These are phyloP conservation scores for Sorex araneus DNA, from an alignment of 2,113 vertebrate genomes.

Conservation along the genomic window DNA sequence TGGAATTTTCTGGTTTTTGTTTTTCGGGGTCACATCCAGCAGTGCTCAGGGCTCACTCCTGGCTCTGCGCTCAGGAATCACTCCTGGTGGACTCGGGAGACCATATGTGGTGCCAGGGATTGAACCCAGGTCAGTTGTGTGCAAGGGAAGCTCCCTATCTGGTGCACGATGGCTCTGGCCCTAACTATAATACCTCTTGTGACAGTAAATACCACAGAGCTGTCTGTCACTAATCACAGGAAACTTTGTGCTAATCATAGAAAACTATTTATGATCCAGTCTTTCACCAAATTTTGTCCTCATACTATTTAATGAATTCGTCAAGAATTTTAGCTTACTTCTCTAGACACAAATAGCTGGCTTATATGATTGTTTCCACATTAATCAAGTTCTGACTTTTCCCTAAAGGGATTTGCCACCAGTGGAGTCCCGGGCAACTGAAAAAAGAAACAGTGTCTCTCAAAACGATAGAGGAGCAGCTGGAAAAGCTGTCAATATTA, in stretches of 20 bases:
- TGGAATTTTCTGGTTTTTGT: not conserved
- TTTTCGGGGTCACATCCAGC: too few species aligned
- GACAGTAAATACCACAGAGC: constrained; percentile 27
- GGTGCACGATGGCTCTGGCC: too few species aligned
- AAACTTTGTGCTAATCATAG: not conserved
- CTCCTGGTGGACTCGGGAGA: too few species aligned
- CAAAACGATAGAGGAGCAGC: constrained; percentile 7
- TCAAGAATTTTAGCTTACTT: constrained; percentile 39
- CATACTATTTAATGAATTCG: constrained; percentile 49
- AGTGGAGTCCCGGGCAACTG: not conserved
- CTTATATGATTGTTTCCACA: not conserved
- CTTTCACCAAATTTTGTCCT: constrained; percentile 61
- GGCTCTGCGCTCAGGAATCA: too few species aligned
- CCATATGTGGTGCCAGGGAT: too few species aligned
- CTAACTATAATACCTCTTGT: not conserved
- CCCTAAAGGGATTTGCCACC: not conserved
- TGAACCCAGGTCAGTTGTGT: too few species aligned
- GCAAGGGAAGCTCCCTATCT: too few species aligned
- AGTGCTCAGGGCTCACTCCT: too few species aligned
- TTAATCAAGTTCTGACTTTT: constrained; percentile 39
- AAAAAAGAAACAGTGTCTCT: constrained; percentile 5
- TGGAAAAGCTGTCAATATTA: not conserved
- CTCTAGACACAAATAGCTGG: not conserved
- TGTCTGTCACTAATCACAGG: constrained; percentile 13
- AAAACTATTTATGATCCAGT: not conserved